phyloP scores from a whole-genome alignment of 2,888 invertebrate genomes.

The Osedax fenrisi region DNA sequence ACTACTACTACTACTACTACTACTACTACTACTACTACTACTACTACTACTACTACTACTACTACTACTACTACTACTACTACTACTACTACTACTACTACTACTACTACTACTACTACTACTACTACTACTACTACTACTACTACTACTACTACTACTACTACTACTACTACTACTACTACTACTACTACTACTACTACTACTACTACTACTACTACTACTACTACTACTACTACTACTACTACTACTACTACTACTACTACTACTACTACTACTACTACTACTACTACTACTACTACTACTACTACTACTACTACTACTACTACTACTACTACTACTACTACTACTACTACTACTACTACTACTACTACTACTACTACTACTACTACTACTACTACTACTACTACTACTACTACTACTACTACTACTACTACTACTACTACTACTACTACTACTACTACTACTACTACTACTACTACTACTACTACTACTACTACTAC shows the following conservation, averaged over 20 bases:
- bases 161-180: not conserved
- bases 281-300: too few relatives aligned
- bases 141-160: constrained; percentile 10
- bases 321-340: constrained; percentile 11
- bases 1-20: constrained; percentile 18
- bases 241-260: constrained; percentile 8
- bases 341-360: constrained; percentile 5
- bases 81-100: constrained; percentile 21
- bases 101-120: constrained; percentile 18
- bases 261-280: not conserved
- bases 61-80: constrained; percentile 22
- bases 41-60: constrained; percentile 21
- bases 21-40: constrained; percentile 25
- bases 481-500: too few relatives aligned
- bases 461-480: constrained; percentile 15
- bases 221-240: constrained; percentile 13
- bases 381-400: constrained; percentile 5
- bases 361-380: constrained; percentile 11
- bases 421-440: not conserved
- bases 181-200: not conserved
- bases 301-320: constrained; percentile 14
- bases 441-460: too few relatives aligned
- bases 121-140: constrained; percentile 7
- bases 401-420: constrained; percentile 4
- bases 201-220: not conserved